Conservation (phyloP, 2,888 invertebrate species). For the Meganola albula region DNA sequence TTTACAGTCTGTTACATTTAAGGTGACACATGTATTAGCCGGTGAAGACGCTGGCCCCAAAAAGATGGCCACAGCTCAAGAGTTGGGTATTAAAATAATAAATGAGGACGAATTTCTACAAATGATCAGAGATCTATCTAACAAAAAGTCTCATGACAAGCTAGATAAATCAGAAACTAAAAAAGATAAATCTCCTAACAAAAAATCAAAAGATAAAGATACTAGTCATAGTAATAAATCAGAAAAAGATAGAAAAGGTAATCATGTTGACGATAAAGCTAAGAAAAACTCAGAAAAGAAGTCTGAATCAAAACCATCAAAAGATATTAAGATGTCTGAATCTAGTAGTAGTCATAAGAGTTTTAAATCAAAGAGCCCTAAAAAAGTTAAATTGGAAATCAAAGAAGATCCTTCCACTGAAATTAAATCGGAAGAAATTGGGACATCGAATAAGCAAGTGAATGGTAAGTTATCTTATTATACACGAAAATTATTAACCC, state of each 20-base stretch:
- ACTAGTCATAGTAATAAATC: slow-evolving; percentile 18
- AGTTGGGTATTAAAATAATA: slow-evolving; percentile 83
- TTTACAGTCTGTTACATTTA: no score
- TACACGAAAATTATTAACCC: no score
- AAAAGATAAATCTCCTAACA: slow-evolving; percentile 30
- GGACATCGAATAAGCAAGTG: slow-evolving; percentile 14
- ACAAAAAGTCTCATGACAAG: slow-evolving; percentile 18
- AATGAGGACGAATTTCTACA: slow-evolving; percentile 90
- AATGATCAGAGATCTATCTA: slow-evolving; percentile 78
- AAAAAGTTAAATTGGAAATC: slow-evolving; percentile 22
- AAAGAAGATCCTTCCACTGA: slow-evolving; percentile 17
- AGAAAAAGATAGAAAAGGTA: slow-evolving; percentile 24
- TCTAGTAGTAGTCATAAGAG: slow-evolving; percentile 17
- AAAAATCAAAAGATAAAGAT: slow-evolving; percentile 24
- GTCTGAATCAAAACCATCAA: slow-evolving; percentile 14
- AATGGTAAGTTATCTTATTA: slow-evolving; percentile 20
- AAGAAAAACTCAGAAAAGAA: slow-evolving; percentile 21
- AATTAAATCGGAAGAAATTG: slow-evolving; percentile 17
- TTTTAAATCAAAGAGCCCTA: slow-evolving; percentile 26
- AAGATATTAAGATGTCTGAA: slow-evolving; percentile 15
- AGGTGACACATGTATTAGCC: slow-evolving; percentile 86
- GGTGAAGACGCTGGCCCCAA: slow-evolving; percentile 92
- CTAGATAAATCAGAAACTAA: slow-evolving; percentile 25
- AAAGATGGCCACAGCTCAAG: slow-evolving; percentile 87
- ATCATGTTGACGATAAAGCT: slow-evolving; percentile 24